Conservation (phyloP, 1,140 invertebrate species). For the Saccostrea glomerata region DNA sequence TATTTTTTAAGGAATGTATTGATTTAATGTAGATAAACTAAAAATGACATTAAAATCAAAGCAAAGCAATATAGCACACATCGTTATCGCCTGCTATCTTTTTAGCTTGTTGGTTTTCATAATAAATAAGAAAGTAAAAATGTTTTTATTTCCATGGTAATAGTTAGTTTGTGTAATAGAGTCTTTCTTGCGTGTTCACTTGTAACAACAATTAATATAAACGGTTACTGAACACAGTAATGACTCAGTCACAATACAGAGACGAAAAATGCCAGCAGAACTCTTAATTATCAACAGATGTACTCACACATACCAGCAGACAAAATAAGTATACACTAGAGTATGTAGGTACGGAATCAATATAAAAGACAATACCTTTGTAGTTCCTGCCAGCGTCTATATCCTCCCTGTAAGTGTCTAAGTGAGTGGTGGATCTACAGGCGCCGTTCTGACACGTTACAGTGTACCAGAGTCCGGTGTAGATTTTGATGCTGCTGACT, state of each 20-base stretch:
- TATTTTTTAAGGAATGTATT: not conserved
- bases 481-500: not conserved
- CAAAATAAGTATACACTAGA: not conserved
- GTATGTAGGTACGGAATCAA: not conserved
- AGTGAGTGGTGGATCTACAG: not conserved
- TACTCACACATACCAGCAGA: not conserved
- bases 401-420: not conserved
- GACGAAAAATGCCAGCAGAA: not conserved
- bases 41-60: not conserved
- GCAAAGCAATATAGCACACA: not conserved
- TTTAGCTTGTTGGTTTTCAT: not conserved
- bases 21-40: not conserved
- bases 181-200: not conserved
- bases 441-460: not conserved
- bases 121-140: not conserved
- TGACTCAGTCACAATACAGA: not conserved
- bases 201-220: not conserved
- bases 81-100: not conserved
- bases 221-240: not conserved
- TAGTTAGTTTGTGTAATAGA: not conserved
- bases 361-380: not conserved
- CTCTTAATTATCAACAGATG: not conserved
- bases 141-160: not conserved
- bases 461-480: slow-evolving; percentile 8
- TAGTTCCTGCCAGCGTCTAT: not conserved